Evolutionary conservation across 2,888 invertebrate species (phyloP).

Genomic region (Ophion costatus): DNA sequence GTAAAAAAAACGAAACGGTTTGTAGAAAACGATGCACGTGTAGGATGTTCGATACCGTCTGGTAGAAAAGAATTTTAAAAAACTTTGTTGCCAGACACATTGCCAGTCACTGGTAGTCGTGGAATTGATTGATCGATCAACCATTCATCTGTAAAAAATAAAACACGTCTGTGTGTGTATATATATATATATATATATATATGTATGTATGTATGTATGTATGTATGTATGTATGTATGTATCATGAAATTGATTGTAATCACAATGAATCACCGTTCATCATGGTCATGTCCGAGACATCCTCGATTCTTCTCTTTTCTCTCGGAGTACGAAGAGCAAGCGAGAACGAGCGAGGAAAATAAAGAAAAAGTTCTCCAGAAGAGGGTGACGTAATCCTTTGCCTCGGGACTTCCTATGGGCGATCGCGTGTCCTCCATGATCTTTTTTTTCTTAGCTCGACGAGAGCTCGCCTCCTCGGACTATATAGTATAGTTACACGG

Average conservation of each 20-base stretch:
- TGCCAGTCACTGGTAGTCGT: constrained; percentile 14
- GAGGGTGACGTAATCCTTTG: constrained; percentile 64
- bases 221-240: constrained; percentile 1
- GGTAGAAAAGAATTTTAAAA: not conserved
- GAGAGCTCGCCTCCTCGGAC: constrained; percentile 46
- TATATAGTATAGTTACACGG: constrained; percentile 63
- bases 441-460: constrained; percentile 2
- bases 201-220: not conserved
- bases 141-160: constrained; percentile 30
- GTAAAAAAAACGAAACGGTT: not conserved
- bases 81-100: constrained; percentile 8
- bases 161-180: not conserved
- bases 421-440: constrained; percentile 63
- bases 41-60: not conserved
- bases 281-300: constrained; percentile 18
- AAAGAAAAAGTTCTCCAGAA: constrained; percentile 23
- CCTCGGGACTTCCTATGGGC: constrained; percentile 65
- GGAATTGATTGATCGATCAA: constrained; percentile 36
- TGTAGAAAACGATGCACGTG: not conserved
- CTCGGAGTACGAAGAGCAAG: constrained; percentile 7
- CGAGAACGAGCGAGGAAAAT: constrained; percentile 10
- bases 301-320: not conserved
- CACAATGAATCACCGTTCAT: constrained; percentile 50
- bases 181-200: constrained; percentile 1
- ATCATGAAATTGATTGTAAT: constrained; percentile 41